Evolutionary conservation across 2,797 vertebrate genomes (phyloP), one percentile per base, ranked within the genome.

Genomic region (Dendrocincla fuliginosa): DNA sequence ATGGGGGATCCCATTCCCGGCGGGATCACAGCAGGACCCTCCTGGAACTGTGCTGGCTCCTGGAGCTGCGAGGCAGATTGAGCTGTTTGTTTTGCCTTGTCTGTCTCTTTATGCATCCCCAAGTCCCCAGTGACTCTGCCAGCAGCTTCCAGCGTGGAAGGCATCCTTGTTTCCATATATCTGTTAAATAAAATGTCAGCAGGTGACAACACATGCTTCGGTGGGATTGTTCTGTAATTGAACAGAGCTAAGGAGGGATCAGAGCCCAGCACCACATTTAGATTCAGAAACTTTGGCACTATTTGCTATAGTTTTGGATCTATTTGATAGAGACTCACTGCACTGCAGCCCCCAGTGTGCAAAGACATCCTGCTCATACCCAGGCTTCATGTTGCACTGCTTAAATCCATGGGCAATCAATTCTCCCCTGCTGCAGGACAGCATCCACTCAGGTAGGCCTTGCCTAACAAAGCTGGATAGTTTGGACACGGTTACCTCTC

Each of bases 1-100:
- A 0, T 1, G 6, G 53, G 53, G 75, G 39, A 53, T 63, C 39
- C 61, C 0, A 24, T 14, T 64, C 61, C 30, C 7, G 3, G 61
- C 2, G 7, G 39, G 60, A 57, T 42, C 63, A 16, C 49, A 13
- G 1, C 3, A 0, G 11, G 46, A 10, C 39, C 56, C 30, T 67
- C 49, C 73, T 1, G 0, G 52, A 84, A 89, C 67, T 37, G 14
- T 0, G 1, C 30, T 1, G 11, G 88, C 88, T 78, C 74, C 60
- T 5, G 12, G 60, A 87, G 87, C 75, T 88, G n/a, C 0, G 7
- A 93, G 85, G 91, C 81, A 95, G 95, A 94, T 94, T 95, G 93
- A 97, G 96, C 91, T 95, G 91, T 96, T 96, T 96, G 95, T 84
- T 97, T 95, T 96, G 87, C 85, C 91, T 97, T 87, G 91, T 95